Conservation (phyloP, 2,113 vertebrate genomes). For the Turdus rufiventris region DNA sequence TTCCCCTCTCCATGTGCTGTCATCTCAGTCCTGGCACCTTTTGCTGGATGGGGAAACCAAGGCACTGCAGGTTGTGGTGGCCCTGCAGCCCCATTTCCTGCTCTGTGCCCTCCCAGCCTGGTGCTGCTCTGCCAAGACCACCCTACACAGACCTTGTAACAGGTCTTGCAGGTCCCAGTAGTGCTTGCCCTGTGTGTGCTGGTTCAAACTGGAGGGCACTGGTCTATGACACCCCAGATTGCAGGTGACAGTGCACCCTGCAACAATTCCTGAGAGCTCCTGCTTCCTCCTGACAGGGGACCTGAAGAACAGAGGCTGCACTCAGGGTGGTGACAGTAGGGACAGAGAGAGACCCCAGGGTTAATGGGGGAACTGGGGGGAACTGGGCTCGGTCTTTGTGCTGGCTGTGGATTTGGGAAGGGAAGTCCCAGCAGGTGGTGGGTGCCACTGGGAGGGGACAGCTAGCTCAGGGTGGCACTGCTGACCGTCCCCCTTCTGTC, state of each 20-base stretch:
- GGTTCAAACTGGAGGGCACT: neutral
- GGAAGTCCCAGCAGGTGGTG: neutral
- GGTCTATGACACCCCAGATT: neutral
- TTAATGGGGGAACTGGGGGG: neutral
- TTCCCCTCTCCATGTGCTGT: neutral
- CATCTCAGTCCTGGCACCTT: neutral
- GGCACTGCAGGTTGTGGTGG: neutral
- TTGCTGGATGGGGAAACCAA: neutral
- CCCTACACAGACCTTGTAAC: neutral
- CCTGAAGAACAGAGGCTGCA: neutral
- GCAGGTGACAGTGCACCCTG: neutral
- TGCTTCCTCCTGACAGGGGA: neutral
- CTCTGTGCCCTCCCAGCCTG: neutral
- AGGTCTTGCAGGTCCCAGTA: neutral
- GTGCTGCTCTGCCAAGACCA: neutral
- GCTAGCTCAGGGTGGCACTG: neutral
- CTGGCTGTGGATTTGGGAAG: neutral
- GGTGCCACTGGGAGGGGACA: neutral
- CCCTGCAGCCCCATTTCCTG: neutral
- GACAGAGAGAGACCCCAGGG: fast-evolving
- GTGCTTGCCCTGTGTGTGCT: neutral
- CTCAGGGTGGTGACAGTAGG: neutral
- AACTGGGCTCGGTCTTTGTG: neutral
- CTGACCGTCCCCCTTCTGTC: neutral
- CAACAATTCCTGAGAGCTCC: neutral